Evolutionary conservation across 1,140 invertebrate genomes (phyloP).

Genomic region (Pristionchus pacificus): DNA sequence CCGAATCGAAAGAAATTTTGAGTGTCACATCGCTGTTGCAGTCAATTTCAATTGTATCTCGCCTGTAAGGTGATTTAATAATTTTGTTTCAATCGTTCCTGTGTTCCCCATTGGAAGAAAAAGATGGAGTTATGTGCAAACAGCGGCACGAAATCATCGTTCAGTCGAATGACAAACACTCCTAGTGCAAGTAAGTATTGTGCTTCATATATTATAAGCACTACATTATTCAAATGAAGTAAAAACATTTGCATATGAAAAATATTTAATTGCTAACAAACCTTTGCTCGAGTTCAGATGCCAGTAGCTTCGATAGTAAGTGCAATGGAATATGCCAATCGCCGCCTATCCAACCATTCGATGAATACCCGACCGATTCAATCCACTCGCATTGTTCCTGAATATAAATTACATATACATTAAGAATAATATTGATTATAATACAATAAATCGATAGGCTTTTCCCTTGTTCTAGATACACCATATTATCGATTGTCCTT

Average conservation of each 20-base stretch:
- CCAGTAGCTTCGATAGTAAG: conserved; percentile 13
- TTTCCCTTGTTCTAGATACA: too few species aligned
- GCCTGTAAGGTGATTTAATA: not conserved
- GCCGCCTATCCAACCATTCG: conserved; percentile 6
- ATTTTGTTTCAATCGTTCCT: too few species aligned
- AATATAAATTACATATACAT: not conserved
- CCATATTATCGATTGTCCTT: too few species aligned
- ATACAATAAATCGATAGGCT: not conserved
- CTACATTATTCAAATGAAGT: too few species aligned
- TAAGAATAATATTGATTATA: not conserved
- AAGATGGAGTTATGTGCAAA: too few species aligned
- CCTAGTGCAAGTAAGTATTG: too few species aligned
- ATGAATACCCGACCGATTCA: conserved; percentile 3
- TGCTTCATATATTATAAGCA: too few species aligned
- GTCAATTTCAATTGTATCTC: not conserved
- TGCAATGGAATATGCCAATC: conserved; percentile 16
- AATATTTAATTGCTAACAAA: not conserved
- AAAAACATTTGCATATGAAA: too few species aligned
- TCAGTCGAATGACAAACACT: too few species aligned
- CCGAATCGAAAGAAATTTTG: conserved; percentile 12
- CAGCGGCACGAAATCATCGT: too few species aligned
- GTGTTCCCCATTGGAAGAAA: too few species aligned
- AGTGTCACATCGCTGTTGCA: conserved; percentile 1
- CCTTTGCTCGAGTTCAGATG: not conserved
- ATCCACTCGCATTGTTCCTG: conserved; percentile 11